Evolutionary conservation across 2,113 vertebrate species (phyloP).

Genomic region (Candoia aspera): DNA sequence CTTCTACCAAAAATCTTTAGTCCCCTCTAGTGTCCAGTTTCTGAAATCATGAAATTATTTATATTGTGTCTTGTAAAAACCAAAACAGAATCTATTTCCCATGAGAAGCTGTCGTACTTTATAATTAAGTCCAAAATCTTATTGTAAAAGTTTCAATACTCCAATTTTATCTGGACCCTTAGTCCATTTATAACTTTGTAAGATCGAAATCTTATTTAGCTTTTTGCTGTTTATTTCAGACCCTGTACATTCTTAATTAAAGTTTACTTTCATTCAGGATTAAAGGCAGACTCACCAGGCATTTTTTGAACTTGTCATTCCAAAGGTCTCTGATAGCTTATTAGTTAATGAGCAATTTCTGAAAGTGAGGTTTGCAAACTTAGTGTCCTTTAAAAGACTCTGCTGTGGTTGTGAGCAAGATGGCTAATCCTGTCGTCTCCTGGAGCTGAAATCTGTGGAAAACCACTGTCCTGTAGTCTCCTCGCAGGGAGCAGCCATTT

Average conservation of each 20-base stretch:
- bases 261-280: neutral
- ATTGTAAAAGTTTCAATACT: neutral
- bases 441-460: neutral
- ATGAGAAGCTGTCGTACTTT: neutral
- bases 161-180: neutral
- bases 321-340: neutral
- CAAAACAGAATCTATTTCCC: neutral
- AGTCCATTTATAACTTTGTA: neutral
- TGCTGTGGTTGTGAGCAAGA: neutral
- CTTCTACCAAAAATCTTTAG: neutral
- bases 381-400: neutral
- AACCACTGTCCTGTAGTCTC: neutral
- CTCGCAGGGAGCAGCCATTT: neutral
- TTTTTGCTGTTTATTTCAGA: neutral
- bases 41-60: neutral
- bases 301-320: neutral
- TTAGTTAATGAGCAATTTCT: neutral
- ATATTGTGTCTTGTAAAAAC: neutral
- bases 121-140: neutral
- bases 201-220: neutral
- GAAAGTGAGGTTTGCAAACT: neutral
- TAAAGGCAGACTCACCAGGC: neutral
- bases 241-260: neutral
- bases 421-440: neutral
- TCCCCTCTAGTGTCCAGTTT: neutral